Conservation (phyloP, 1,140 invertebrate species). For the Musca domestica region DNA sequence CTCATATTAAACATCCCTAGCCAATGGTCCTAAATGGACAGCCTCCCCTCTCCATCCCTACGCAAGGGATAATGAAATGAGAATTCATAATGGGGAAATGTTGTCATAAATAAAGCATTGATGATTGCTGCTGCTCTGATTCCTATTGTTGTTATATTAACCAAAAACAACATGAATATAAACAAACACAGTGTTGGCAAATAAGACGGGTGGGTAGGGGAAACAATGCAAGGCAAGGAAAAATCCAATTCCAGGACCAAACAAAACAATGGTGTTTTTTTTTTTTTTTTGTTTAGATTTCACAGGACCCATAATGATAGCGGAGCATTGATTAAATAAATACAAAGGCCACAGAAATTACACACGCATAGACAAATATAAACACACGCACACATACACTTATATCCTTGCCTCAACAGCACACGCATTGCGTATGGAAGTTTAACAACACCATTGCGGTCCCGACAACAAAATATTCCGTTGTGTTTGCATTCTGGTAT, state of each 20-base stretch:
- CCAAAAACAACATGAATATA: neutral
- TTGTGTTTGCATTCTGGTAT: too few relatives aligned
- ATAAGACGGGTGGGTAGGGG: too few relatives aligned
- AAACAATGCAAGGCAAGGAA: neutral
- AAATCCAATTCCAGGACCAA: constrained; percentile 16
- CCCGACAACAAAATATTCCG: too few relatives aligned
- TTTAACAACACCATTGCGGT: too few relatives aligned
- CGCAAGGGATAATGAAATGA: too few relatives aligned
- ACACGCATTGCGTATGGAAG: too few relatives aligned
- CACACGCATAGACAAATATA: neutral
- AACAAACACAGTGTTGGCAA: neutral
- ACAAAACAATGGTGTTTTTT: neutral
- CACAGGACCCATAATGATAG: constrained; percentile 12
- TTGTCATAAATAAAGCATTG: too few relatives aligned
- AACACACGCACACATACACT: neutral
- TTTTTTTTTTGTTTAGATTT: constrained; percentile 1
- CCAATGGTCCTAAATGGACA: too few relatives aligned
- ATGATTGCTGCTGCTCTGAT: neutral
- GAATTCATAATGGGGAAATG: too few relatives aligned
- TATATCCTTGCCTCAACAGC: too few relatives aligned
- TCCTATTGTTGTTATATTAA: neutral
- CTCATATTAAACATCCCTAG: too few relatives aligned
- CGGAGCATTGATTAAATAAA: constrained; percentile 17
- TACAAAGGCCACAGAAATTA: neutral
- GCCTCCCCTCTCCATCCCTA: too few relatives aligned